Conservation (phyloP, 2,113 vertebrate species). For the Bos javanicus region DNA sequence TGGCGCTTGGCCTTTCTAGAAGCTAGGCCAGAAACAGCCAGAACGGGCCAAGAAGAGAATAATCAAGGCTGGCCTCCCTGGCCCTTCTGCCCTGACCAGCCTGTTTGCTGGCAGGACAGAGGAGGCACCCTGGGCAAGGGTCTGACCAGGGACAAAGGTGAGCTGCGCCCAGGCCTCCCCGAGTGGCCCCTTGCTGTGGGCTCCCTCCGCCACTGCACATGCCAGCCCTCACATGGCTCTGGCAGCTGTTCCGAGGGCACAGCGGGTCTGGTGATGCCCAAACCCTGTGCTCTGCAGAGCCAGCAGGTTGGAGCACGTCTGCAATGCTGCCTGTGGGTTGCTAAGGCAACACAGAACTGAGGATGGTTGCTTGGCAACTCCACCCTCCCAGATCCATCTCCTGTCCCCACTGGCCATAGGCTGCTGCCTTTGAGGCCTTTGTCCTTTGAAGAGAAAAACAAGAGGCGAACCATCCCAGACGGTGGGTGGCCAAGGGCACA, state of each 20-base stretch:
- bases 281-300: not conserved
- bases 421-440: slow-evolving; percentile 1
- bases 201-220: too few relatives aligned
- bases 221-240: not conserved
- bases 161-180: not conserved
- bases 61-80: accelerated
- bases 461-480: not conserved
- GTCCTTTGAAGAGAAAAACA: not conserved
- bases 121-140: not conserved
- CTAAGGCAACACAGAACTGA: slow-evolving; percentile 38
- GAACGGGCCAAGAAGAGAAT: not conserved
- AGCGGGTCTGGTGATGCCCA: not conserved
- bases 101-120: not conserved
- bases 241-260: not conserved
- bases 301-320: not conserved
- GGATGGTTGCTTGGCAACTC: slow-evolving; percentile 60
- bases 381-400: not conserved
- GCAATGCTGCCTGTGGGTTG: not conserved
- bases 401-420: not conserved
- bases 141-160: not conserved
- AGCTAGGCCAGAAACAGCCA: not conserved
- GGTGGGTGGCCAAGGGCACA: not conserved
- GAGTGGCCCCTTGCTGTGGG: not conserved
- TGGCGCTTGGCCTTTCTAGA: not conserved
- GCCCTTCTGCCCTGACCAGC: not conserved